Evolutionary conservation across 92 coral and sea anemone species (phyloP).

Genomic region (Actinostola sp.): DNA sequence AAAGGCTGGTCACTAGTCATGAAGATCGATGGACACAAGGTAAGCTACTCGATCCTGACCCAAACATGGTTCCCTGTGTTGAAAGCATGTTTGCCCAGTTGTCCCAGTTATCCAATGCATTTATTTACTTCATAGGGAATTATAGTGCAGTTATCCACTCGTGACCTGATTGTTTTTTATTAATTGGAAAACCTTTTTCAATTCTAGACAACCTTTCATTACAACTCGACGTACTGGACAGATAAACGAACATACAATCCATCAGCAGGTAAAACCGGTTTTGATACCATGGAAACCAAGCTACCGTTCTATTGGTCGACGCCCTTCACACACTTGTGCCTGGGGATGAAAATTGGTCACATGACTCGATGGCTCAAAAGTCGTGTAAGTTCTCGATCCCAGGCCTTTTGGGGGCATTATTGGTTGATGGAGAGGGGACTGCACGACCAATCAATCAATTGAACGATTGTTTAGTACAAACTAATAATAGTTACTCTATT

Average conservation of each 20-base stretch:
- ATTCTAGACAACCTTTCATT: constrained; percentile 54
- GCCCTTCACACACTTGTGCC: constrained; percentile 31
- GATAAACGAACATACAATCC: constrained; percentile 23
- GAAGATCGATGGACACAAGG: constrained; percentile 46
- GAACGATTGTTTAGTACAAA: too few species aligned
- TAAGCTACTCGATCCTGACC: too few species aligned
- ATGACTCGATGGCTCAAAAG: constrained; percentile 22
- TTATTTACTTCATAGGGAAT: not conserved
- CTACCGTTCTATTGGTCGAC: constrained; percentile 40
- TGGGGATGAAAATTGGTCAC: constrained; percentile 37
- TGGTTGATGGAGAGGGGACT: too few species aligned
- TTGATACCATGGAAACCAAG: constrained; percentile 53
- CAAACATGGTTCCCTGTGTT: too few species aligned
- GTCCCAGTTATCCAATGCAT: not conserved
- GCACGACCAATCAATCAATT: too few species aligned
- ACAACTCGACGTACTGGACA: constrained; percentile 49
- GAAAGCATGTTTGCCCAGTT: too few species aligned
- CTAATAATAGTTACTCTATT: too few species aligned
- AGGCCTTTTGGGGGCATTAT: too few species aligned
- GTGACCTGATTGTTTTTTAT: not conserved
- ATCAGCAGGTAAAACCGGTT: constrained; percentile 48
- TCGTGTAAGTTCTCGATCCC: not conserved
- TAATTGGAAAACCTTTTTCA: too few species aligned
- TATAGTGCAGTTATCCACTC: not conserved
- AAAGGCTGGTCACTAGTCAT: constrained; percentile 62